Conservation (phyloP, 2,113 vertebrate species). For the Rhadina sibilatrix region DNA sequence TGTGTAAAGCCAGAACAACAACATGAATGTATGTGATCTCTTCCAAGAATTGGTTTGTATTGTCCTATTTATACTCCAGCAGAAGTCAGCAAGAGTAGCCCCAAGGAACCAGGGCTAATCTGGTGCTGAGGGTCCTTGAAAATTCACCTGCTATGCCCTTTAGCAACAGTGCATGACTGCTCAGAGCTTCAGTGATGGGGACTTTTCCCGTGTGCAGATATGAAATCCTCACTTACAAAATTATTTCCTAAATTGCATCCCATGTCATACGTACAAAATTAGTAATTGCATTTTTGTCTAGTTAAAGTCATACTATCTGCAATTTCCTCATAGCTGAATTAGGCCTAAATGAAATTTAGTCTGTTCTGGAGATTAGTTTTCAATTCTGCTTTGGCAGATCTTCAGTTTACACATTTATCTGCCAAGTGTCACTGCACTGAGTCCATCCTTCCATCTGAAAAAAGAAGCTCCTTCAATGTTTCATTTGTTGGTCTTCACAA, state of each 20-base stretch:
- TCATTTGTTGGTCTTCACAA: neutral
- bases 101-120: neutral
- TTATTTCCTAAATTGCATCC: neutral
- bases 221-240: neutral
- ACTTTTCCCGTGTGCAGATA: accelerated
- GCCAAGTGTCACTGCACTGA: neutral
- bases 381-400: neutral
- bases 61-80: neutral
- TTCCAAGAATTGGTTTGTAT: neutral
- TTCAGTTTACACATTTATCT: neutral
- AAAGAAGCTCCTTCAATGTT: neutral
- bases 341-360: neutral
- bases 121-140: neutral
- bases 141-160: neutral
- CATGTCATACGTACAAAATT: neutral
- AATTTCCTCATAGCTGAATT: neutral
- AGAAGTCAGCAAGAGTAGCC: neutral
- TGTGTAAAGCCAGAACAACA: neutral
- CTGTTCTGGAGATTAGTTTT: conserved; percentile 18
- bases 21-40: neutral
- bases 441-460: neutral
- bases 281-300: neutral
- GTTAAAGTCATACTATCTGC: neutral
- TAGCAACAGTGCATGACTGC: neutral
- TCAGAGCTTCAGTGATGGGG: neutral